Conservation (phyloP, 2,113 vertebrate species). For the Brachionichthys hirsutus region DNA sequence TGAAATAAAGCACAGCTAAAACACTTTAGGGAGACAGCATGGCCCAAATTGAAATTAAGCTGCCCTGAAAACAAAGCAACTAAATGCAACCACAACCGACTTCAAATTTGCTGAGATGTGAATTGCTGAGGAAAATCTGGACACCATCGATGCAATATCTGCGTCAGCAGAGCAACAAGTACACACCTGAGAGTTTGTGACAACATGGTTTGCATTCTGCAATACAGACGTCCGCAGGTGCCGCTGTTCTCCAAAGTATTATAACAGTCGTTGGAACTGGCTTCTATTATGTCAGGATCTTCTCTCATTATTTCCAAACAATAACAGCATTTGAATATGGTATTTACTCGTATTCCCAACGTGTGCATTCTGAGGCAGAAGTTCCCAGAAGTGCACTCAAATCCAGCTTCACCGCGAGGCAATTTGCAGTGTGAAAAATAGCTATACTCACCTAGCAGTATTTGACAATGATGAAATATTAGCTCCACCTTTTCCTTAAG, state of each 20-base stretch:
- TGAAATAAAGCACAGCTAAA: no score
- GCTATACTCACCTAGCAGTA: slow-evolving; percentile 55
- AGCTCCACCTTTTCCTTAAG: slow-evolving; percentile 63
- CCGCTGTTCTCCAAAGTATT: slow-evolving; percentile 21
- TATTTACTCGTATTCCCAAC: slow-evolving; percentile 31
- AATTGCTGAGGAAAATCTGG: no score
- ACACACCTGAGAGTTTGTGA: background rate
- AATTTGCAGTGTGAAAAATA: slow-evolving; percentile 65
- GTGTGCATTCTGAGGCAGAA: slow-evolving; percentile 34
- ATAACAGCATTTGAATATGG: slow-evolving; percentile 37
- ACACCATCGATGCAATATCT: no score
- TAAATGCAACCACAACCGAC: no score
- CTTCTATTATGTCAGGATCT: slow-evolving; percentile 29
- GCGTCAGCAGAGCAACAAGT: no score
- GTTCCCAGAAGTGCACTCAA: slow-evolving; percentile 43
- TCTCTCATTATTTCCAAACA: slow-evolving; percentile 18
- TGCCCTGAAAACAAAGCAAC: no score
- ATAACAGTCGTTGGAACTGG: slow-evolving; percentile 19
- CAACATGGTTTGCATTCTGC: background rate
- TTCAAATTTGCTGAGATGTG: no score
- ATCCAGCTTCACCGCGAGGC: slow-evolving; percentile 55
- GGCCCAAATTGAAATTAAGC: no score
- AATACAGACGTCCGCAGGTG: background rate
- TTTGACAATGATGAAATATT: slow-evolving; percentile 73
- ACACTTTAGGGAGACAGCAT: no score